These are phyloP conservation scores for Drosophila cracens DNA, from an alignment of 2,888 invertebrate genomes.

Conservation along the genomic window DNA sequence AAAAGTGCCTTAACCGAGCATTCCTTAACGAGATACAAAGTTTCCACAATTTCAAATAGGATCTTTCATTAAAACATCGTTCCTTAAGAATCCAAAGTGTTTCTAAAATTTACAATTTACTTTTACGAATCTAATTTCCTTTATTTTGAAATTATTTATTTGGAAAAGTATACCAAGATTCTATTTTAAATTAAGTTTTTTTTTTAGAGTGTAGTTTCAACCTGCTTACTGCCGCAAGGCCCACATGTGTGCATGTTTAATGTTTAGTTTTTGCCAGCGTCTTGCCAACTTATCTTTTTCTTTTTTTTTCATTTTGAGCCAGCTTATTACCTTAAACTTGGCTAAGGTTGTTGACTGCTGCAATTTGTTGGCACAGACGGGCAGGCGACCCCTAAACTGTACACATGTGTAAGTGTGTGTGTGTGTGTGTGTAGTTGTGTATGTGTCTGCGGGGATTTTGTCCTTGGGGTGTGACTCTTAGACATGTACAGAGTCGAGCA, in stretches of 20 bases:
- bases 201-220: neutral
- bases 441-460: conserved; percentile 30
- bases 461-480: conserved; percentile 67
- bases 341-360: conserved; percentile 76
- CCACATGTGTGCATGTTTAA: conserved; percentile 53
- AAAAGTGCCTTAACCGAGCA: neutral
- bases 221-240: neutral
- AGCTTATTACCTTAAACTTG: conserved; percentile 78
- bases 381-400: conserved; percentile 50
- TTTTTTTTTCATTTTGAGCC: conserved; percentile 40
- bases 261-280: conserved; percentile 57
- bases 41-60: neutral
- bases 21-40: neutral
- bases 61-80: neutral
- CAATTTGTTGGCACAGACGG: conserved; percentile 65
- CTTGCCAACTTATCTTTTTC: conserved; percentile 54
- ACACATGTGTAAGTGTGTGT: conserved; percentile 8
- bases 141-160: neutral
- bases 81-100: neutral
- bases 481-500: conserved; percentile 65
- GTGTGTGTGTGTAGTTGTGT: conserved; percentile 15
- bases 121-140: neutral
- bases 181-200: neutral
- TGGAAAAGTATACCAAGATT: neutral
- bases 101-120: neutral